phyloP scores from a whole-genome alignment of 2,113 vertebrate species.

The Nestor notabilis region DNA sequence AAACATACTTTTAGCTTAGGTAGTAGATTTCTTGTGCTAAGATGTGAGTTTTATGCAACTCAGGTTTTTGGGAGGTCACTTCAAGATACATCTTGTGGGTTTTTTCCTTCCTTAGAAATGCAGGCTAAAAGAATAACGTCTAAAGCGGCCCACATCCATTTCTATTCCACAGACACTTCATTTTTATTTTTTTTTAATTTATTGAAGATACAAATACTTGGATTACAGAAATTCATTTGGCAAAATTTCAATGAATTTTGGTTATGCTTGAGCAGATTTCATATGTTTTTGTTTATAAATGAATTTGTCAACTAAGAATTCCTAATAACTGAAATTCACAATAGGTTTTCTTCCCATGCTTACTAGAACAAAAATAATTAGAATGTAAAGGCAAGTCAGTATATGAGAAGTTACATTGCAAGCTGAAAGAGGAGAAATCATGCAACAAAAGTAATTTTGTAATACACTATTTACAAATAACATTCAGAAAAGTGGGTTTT shows the following conservation, averaged over 20 bases:
- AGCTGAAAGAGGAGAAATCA: background rate
- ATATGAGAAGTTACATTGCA: background rate
- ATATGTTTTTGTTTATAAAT: background rate
- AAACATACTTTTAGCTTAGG: background rate
- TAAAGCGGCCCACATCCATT: background rate
- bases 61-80: background rate
- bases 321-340: background rate
- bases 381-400: background rate
- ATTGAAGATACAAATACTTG: background rate
- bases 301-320: background rate
- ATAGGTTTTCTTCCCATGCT: background rate
- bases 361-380: background rate
- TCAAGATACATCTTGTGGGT: background rate
- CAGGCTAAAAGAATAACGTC: background rate
- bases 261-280: background rate
- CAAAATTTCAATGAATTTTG: background rate
- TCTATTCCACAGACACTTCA: background rate
- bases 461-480: background rate
- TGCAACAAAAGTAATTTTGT: background rate
- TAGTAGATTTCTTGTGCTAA: background rate
- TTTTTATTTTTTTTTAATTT: background rate
- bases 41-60: background rate
- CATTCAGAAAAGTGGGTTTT: background rate
- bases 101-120: background rate
- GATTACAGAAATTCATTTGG: background rate